Evolutionary conservation across 1,140 invertebrate genomes (phyloP).

Genomic region (Manduca sexta): DNA sequence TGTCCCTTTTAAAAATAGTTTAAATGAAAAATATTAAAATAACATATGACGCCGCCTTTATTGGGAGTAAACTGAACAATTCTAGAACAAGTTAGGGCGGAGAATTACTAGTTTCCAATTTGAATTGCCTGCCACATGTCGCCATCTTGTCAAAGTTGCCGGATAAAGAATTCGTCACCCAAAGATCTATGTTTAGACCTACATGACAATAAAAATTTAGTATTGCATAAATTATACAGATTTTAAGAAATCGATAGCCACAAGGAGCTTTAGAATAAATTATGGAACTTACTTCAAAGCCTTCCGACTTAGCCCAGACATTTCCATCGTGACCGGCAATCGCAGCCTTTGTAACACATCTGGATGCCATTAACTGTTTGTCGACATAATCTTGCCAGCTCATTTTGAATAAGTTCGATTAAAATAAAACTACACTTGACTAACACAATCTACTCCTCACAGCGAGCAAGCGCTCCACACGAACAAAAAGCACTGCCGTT

Average conservation of each 20-base stretch:
- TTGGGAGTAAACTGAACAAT: no score
- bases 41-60: no score
- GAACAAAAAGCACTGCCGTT: slow-evolving; percentile 72
- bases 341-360: slow-evolving; percentile 93
- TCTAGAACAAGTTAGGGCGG: no score
- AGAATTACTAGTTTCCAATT: slow-evolving; percentile 33
- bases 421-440: slow-evolving; percentile 70
- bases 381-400: slow-evolving; percentile 99
- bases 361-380: slow-evolving; percentile 95
- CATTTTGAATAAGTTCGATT: slow-evolving; percentile 78
- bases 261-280: not conserved
- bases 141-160: slow-evolving; percentile 72
- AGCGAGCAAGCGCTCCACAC: slow-evolving; percentile 71
- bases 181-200: not conserved
- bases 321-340: slow-evolving; percentile 96
- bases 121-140: slow-evolving; percentile 64
- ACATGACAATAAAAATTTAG: no score
- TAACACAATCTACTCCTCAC: slow-evolving; percentile 62
- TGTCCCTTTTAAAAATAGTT: no score
- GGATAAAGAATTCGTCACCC: slow-evolving; percentile 54
- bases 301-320: slow-evolving; percentile 94
- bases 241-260: not conserved
- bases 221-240: no score
- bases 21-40: no score
- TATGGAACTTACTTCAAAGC: slow-evolving; percentile 88